Base-by-base conservation (phyloP, 2,888 invertebrate genomes). In the Ptilodon capucinus region DNA sequence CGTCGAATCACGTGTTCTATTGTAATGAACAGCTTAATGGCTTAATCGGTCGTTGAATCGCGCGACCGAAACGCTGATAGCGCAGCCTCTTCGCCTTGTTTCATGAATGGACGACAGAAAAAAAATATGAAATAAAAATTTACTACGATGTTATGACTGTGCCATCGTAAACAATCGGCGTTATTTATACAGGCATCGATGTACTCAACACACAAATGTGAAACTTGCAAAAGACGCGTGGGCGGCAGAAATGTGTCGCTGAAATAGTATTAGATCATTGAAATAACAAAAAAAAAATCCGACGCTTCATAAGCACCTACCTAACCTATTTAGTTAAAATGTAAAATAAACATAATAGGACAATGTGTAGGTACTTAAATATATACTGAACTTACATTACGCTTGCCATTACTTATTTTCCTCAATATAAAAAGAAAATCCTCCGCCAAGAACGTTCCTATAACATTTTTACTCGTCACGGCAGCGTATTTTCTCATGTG, bases 21-120 rank as follows among this genome's bases (percentile, higher is more conserved):
- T 84, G 83, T 85, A 78, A 76, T 77, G 70, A 76, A 78, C 83
- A 79, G 75, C 79, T 76, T 82, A 83, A 86, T 84, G 74, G 79
- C 57, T 80, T 84, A 85, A 86, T 87, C 84, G 81, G 78, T 78
- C 81, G 80, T 79, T 83, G 81, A 79, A 86, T 85, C 80, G 78
- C 69, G 70, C 71, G 68, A 71, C 74, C 77, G 70, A 74, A 71
- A 72, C 57, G 54, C 71, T 74, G 81, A 79, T 79, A 81, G 75
- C 71, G 68, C 71, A 69, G 71, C 74, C 78, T 81, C 80, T 79
- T 80, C 81, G 79, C 74, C 76, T 70, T 72, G 69, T 73, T 80
- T 85, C 80, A 84, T 86, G 83, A 89, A 87, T 88, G 86, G 72
- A 76, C 68, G 63, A 68, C 74, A 79, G n/a, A n/a, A 79, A 83